These are phyloP conservation scores for Chloropsis cyanopogon DNA, from an alignment of 2,113 vertebrate genomes.

Conservation along the genomic window DNA sequence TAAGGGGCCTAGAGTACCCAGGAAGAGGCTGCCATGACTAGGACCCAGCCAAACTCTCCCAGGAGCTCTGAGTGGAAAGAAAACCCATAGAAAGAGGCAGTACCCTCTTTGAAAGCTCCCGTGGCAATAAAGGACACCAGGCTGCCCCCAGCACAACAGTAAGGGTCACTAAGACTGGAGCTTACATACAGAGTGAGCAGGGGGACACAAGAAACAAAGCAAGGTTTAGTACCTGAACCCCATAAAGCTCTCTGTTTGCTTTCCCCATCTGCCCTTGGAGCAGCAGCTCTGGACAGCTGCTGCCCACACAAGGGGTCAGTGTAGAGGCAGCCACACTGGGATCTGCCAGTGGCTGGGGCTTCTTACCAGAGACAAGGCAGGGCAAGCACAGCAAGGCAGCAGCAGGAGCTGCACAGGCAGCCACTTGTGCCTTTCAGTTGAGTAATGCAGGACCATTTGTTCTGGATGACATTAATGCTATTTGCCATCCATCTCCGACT, in stretches of 20 bases:
- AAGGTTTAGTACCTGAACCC: neutral
- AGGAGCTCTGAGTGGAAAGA: neutral
- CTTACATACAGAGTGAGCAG: neutral
- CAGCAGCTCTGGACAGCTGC: neutral
- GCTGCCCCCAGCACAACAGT: neutral
- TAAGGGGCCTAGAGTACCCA: neutral
- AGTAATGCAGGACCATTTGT: conserved; percentile 68
- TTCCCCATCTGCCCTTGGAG: neutral
- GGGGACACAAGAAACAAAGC: neutral
- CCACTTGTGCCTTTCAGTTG: neutral
- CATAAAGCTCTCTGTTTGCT: neutral
- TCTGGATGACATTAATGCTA: conserved; percentile 69
- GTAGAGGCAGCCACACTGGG: neutral
- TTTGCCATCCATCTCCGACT: conserved; percentile 72
- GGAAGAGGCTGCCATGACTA: neutral
- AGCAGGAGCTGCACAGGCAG: neutral
- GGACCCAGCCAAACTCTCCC: neutral
- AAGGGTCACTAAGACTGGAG: neutral
- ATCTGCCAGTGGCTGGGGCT: neutral
- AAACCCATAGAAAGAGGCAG: neutral
- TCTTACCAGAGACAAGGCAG: neutral
- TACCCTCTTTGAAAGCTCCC: neutral
- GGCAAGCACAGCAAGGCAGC: neutral
- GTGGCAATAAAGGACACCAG: neutral
- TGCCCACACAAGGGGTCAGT: rapidly evolving